Conservation (phyloP, 2,113 vertebrate species). For the Sorex araneus region DNA sequence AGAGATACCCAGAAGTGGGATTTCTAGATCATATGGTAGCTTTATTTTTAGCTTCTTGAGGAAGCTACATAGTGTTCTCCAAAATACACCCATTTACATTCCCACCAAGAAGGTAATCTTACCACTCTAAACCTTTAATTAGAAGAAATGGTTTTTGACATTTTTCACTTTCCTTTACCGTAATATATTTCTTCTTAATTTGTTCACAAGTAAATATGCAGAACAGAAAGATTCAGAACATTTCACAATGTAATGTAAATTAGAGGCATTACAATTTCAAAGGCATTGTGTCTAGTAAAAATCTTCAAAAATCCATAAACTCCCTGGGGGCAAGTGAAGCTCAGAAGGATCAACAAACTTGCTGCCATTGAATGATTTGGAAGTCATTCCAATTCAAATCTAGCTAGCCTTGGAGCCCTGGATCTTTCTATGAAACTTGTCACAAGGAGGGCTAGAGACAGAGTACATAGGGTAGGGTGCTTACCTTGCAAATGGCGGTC, state of each 20-base stretch:
- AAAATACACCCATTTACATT: no score
- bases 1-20: no score
- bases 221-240: background rate
- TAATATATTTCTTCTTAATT: conserved; percentile 25
- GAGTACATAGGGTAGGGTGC: no score
- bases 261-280: background rate
- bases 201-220: background rate
- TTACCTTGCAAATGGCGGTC: no score
- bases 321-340: background rate
- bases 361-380: background rate
- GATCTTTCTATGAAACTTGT: no score
- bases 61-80: no score
- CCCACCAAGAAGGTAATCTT: background rate
- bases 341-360: background rate
- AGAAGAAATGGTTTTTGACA: background rate
- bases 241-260: background rate
- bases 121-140: background rate
- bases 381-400: background rate
- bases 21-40: no score
- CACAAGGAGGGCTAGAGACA: no score
- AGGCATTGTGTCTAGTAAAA: background rate
- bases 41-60: no score
- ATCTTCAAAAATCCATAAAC: background rate
- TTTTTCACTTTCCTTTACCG: conserved; percentile 39
- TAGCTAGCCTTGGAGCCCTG: background rate